Base-by-base conservation (phyloP, 2,797 vertebrate genomes). In the Hydrophis major region DNA sequence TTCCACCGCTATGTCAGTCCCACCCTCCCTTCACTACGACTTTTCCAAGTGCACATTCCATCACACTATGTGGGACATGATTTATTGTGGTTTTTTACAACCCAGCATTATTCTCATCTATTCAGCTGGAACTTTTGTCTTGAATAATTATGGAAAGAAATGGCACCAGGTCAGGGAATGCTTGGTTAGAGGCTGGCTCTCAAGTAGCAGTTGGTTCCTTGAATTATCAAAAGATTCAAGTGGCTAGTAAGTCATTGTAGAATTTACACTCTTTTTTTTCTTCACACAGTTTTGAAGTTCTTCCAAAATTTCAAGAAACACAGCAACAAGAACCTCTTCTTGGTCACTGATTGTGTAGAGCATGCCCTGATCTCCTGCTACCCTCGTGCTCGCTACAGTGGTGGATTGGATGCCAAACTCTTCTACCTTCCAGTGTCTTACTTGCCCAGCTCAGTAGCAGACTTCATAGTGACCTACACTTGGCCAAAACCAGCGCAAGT, bases 361-460 rank as follows among this genome's bases (percentile, higher is more conserved):
- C 99, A 99, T 0, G 98, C 98, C 0, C 89, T 99, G 2, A 97
- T 98, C 0, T 98, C 98, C 2, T 63, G 98, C 50, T 95, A 95
- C 25, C 98, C 99, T 0, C 98, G 98, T 0, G 94, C 93, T 25
- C 98, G 98, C 94, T 99, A 99, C 96, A 98, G 98, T 0, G 96
- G 97, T 0, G 99, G 99, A 87, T 98, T 98, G 98, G 99, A 99
- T 1, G 98, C 98, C 92, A 99, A 98, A 90, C 63, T 99, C 1
- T 96, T 99, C 97, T 99, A 98, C 97, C 89, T 98, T 92, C 98
- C 99, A 0, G 86, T 99, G 92, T 97, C 98, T 2, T 99, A 99
- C 95, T 93, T 98, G 95, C 99, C 98, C 0, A 97, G 98, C 0
- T 96, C 95, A 37, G 61, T 99, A 53, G 28, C 95, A 0, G 99